Base-by-base conservation (phyloP, 2,113 vertebrate genomes). In the Xiphophorus hellerii region DNA sequence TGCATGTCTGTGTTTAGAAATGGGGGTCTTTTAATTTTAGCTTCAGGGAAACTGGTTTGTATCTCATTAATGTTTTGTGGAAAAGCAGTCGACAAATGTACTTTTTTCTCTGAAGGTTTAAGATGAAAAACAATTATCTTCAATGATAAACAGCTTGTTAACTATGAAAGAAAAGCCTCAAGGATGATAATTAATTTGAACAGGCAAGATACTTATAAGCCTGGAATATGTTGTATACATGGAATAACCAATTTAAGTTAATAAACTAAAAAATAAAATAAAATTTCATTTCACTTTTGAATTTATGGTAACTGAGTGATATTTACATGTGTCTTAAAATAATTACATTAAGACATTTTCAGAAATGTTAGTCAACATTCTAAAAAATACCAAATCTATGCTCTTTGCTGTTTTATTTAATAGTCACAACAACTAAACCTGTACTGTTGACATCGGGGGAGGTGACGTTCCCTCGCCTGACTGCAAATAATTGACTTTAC, bases 401-500 rank as follows among this genome's bases (percentile, higher is more conserved):
- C 3, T 31, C 39, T 51, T 5, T 69, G 6, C 51, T 62, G 11
- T 60, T 30, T 42, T 62, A 58, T 58, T 58, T 58, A n/a, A n/a
- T 17, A 10, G 27, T 42, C 22, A 61, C 17, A 62, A 62, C 28
- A 44, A 10, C 11, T 17, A 27, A 39, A 37, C 15, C 8, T 63
- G 66, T 62, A 30, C 22, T 0, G 12, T 35, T 66, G 13, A 63
- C 8, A 71, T 14, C 33, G 15, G 61, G 54, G 58, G 71, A 62
- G 37, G 80, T 85, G 87, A 91, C 67, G 81, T 77, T 48, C 48
- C 48, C 72, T 75, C n/a, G 25, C 75, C 78, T 78, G 37, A 28
- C 27, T 44, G 79, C 51, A 74, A 77, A 78, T 73, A 71, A 88
- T 73, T 76, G 78, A 87, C 86, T 82, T 80, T 69, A 73, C 78